phyloP scores from a whole-genome alignment of 1,140 invertebrate genomes.

The Kradibia gibbosae region DNA sequence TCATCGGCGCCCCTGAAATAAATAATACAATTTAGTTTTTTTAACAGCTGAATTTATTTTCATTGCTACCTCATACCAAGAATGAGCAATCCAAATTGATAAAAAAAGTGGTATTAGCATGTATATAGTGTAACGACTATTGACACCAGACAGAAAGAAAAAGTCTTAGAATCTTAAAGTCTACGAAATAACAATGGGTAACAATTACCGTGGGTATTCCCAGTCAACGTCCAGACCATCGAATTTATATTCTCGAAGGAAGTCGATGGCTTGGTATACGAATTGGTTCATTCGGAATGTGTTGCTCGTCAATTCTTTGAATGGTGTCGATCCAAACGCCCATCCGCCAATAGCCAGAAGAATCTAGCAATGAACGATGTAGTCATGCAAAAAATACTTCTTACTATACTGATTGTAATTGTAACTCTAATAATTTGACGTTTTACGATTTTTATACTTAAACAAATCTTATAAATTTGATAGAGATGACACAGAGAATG shows the following conservation, averaged over 20 bases:
- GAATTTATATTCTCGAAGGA: conserved; percentile 91
- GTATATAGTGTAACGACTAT: too few species aligned
- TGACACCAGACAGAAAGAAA: too few species aligned
- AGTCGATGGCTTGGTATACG: conserved; percentile 94
- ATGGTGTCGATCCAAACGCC: conserved; percentile 93
- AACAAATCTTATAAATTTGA: too few species aligned
- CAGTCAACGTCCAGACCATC: conserved; percentile 97
- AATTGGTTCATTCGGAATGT: conserved; percentile 95
- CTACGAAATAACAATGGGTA: too few species aligned
- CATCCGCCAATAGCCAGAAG: conserved; percentile 94
- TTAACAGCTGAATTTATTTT: not conserved
- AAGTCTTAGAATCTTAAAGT: too few species aligned
- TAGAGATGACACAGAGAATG: too few species aligned
- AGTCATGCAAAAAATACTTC: too few species aligned
- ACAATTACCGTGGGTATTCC: conserved; percentile 90
- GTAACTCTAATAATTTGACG: too few species aligned
- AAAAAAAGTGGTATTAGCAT: too few species aligned
- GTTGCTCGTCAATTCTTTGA: conserved; percentile 92
- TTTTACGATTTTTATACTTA: too few species aligned
- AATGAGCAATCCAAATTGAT: not conserved
- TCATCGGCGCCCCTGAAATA: conserved; percentile 84
- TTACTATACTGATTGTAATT: too few species aligned
- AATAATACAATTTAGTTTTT: not conserved
- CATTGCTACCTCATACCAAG: not conserved
- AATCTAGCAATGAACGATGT: conserved; percentile 72